A percentile compares a stretch with the other conserved stretches of the same genome.
phyloP scores from a whole-genome alignment of 1,140 invertebrate species.

The Mactra quadrangularis region DNA sequence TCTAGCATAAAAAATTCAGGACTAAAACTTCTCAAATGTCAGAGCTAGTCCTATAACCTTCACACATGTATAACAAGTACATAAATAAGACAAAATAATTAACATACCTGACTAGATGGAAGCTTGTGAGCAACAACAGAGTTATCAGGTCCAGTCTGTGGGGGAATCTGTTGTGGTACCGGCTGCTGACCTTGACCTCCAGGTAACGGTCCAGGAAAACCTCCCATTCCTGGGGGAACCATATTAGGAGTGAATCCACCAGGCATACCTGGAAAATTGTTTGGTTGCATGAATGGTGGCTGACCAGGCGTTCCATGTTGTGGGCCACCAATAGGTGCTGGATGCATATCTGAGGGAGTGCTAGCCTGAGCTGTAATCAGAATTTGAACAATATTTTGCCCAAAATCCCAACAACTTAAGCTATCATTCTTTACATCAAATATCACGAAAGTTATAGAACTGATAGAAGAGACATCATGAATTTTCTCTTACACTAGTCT shows the following conservation, averaged over 20 bases:
- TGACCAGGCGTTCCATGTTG: slow-evolving; percentile 33
- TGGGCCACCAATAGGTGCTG: slow-evolving; percentile 6
- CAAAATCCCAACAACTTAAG: too few species aligned
- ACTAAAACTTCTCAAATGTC: too few species aligned
- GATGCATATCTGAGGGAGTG: slow-evolving; percentile 51
- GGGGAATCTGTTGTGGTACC: slow-evolving; percentile 67
- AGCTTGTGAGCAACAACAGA: slow-evolving; percentile 66
- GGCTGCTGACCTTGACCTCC: slow-evolving; percentile 86
- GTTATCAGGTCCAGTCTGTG: slow-evolving; percentile 46
- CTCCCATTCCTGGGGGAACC: slow-evolving; percentile 70
- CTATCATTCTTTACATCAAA: slow-evolving; percentile 41
- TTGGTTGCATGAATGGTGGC: slow-evolving; percentile 52
- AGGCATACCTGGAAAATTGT: slow-evolving; percentile 59
- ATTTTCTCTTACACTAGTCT: too few species aligned
- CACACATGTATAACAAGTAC: too few species aligned
- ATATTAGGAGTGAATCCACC: slow-evolving; percentile 84
- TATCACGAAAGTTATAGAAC: too few species aligned
- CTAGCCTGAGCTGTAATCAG: slow-evolving; percentile 55
- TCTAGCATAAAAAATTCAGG: too few species aligned
- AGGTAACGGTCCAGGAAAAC: slow-evolving; percentile 33
- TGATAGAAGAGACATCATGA: too few species aligned
- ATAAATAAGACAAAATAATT: too few species aligned
- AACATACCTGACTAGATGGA: slow-evolving; percentile 63
- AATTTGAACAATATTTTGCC: neutral
- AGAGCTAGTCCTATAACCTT: too few species aligned